These are phyloP conservation scores for Cotesia congregata DNA, from an alignment of 2,888 invertebrate genomes.

Conservation along the genomic window DNA sequence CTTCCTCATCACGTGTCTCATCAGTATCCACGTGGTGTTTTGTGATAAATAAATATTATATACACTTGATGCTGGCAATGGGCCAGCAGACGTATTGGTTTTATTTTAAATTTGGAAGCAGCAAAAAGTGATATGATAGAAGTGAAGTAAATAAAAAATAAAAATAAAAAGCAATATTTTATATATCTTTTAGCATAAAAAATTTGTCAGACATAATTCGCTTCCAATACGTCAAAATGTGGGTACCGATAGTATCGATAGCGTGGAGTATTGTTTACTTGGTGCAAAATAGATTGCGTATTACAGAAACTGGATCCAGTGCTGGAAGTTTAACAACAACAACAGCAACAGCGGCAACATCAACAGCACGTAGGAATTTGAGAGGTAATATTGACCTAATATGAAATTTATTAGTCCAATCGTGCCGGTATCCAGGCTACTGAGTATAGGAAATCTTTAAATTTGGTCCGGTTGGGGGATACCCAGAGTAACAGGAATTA, in stretches of 20 bases:
- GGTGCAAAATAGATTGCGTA: slow-evolving; percentile 49
- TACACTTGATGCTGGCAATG: slow-evolving; percentile 41
- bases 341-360: too few relatives aligned
- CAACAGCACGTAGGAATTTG: slow-evolving; percentile 22
- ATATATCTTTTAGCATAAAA: background rate
- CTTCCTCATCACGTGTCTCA: slow-evolving; percentile 37
- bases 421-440: background rate
- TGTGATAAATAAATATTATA: slow-evolving; percentile 49
- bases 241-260: slow-evolving; percentile 58
- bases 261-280: slow-evolving; percentile 57
- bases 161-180: background rate
- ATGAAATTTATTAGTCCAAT: background rate
- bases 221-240: slow-evolving; percentile 45
- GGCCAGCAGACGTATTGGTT: slow-evolving; percentile 38
- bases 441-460: slow-evolving; percentile 8
- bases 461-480: background rate
- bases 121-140: background rate
- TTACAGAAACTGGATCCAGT: slow-evolving; percentile 11
- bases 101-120: slow-evolving; percentile 35
- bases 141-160: background rate
- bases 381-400: slow-evolving; percentile 37
- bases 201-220: background rate
- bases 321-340: background rate
- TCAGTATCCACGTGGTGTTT: slow-evolving; percentile 46
- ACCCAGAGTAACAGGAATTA: slow-evolving; percentile 5